Evolutionary conservation across 2,888 invertebrate species (phyloP).

Genomic region (Venustoraphidia nigricollis): DNA sequence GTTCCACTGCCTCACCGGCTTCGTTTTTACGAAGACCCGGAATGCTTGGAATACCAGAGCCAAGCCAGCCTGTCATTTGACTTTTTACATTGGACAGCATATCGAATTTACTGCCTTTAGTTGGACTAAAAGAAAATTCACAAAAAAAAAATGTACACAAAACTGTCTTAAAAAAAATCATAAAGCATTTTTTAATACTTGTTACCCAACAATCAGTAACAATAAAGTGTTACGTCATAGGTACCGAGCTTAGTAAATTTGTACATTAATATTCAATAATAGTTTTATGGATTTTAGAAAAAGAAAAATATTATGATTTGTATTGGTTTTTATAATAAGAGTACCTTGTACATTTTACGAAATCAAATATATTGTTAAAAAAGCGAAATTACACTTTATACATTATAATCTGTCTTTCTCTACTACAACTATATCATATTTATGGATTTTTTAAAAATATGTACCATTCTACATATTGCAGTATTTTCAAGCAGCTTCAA

Average conservation of each 20-base stretch:
- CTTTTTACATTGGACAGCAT: conserved; percentile 77
- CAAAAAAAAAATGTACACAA: conserved; percentile 5
- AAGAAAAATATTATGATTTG: too few relatives aligned
- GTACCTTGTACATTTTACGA: too few relatives aligned
- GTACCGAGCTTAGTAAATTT: not conserved
- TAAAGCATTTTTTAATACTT: conserved; percentile 3
- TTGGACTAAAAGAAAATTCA: conserved; percentile 37
- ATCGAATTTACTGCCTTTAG: conserved; percentile 59
- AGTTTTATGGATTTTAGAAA: too few relatives aligned
- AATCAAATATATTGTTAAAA: too few relatives aligned
- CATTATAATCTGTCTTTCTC: too few relatives aligned
- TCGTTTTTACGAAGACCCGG: conserved; percentile 60
- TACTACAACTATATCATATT: too few relatives aligned
- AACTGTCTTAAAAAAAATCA: conserved; percentile 9
- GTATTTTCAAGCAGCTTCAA: too few relatives aligned
- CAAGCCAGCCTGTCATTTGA: conserved; percentile 74
- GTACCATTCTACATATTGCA: too few relatives aligned
- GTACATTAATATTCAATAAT: too few relatives aligned
- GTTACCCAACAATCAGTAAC: conserved; percentile 6
- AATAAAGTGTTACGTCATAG: not conserved
- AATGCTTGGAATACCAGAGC: conserved; percentile 53
- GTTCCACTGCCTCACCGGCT: conserved; percentile 24
- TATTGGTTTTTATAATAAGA: too few relatives aligned
- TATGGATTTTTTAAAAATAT: too few relatives aligned
- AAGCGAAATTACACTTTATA: too few relatives aligned